Conservation (phyloP, 1,140 invertebrate species). For the Leptinotarsa undecemlineata region DNA sequence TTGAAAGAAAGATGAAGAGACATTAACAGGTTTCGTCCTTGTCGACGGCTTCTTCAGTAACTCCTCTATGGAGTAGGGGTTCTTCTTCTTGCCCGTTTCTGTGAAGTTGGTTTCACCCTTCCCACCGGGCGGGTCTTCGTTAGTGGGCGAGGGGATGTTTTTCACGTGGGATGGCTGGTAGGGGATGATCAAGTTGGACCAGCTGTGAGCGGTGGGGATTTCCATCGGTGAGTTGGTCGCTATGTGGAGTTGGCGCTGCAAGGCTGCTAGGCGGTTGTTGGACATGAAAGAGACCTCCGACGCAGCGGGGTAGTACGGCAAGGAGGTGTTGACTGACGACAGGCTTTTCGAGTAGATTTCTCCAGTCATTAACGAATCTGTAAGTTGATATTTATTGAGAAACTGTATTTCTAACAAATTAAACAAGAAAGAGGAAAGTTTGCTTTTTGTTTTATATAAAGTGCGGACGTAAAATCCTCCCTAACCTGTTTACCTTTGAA, state of each 20-base stretch:
- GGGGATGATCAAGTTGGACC: slow-evolving; percentile 61
- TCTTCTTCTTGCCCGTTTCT: slow-evolving; percentile 64
- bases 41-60: slow-evolving; percentile 78
- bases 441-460: too few relatives aligned
- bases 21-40: slow-evolving; percentile 43
- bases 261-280: slow-evolving; percentile 60
- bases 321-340: slow-evolving; percentile 34
- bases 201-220: slow-evolving; percentile 55
- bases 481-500: too few relatives aligned
- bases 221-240: slow-evolving; percentile 53
- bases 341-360: slow-evolving; percentile 45
- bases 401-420: too few relatives aligned
- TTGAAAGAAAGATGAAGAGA: slow-evolving; percentile 39
- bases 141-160: slow-evolving; percentile 25
- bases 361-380: slow-evolving; percentile 41
- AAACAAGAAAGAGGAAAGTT: too few relatives aligned
- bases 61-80: slow-evolving; percentile 86
- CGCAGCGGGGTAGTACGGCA: slow-evolving; percentile 45
- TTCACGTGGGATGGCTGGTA: slow-evolving; percentile 47
- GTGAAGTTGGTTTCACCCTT: slow-evolving; percentile 38
- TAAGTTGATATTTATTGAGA: slow-evolving; percentile 9
- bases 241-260: slow-evolving; percentile 59
- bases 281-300: slow-evolving; percentile 54
- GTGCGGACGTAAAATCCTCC: too few relatives aligned
- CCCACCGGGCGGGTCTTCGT: slow-evolving; percentile 33